Evolutionary conservation across 1,140 invertebrate species (phyloP).

Genomic region (Chironomus tepperi): DNA sequence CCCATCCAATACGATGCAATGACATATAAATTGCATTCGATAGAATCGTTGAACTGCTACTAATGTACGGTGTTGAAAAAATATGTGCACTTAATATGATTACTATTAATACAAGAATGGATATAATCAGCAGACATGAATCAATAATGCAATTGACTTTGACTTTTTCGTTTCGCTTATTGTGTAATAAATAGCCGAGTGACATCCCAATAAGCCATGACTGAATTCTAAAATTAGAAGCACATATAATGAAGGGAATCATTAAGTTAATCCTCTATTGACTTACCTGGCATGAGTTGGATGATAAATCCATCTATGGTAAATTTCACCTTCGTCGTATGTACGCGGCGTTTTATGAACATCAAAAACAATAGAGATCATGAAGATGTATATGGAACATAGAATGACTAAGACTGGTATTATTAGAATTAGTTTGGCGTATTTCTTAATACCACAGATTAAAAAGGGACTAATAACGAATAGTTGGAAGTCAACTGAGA

Average conservation of each 20-base stretch:
- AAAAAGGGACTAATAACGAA: not conserved
- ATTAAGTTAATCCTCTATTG: too few species aligned
- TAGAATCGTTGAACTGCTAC: not conserved
- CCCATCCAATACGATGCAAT: not conserved
- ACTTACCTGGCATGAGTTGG: conserved; percentile 5
- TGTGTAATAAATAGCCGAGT: not conserved
- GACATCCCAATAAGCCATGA: not conserved
- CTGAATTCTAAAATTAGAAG: not conserved
- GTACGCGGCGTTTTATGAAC: not conserved
- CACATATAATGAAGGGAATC: too few species aligned
- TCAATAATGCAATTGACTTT: not conserved
- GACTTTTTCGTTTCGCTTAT: not conserved
- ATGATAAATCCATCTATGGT: not conserved
- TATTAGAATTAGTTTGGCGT: not conserved
- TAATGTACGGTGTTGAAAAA: not conserved
- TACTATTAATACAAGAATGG: not conserved
- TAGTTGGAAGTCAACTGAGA: conserved; percentile 1
- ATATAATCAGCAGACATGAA: not conserved
- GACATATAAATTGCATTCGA: not conserved
- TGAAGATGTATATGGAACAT: not conserved
- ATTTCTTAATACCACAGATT: not conserved
- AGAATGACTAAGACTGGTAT: not conserved
- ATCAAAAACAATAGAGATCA: not conserved
- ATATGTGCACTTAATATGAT: not conserved
- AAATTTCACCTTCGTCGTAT: not conserved